Evolutionary conservation across 2,113 vertebrate genomes (phyloP).

Genomic region (Dipodomys ordii): DNA sequence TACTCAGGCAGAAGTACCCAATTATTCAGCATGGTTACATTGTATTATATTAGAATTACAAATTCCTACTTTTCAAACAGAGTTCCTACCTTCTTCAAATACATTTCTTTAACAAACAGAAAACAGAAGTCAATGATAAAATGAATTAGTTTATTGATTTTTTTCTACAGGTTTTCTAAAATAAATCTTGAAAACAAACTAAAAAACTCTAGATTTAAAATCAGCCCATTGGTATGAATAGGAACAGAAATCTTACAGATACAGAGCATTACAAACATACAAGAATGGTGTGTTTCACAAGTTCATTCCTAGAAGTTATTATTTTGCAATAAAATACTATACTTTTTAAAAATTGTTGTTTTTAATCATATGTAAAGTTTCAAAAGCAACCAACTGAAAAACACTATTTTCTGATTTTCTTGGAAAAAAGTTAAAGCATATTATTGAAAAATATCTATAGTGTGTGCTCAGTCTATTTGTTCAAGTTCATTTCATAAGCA

Average conservation of each 20-base stretch:
- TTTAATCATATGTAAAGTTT: not conserved
- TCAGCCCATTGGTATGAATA: not conserved
- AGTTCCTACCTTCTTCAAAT: not conserved
- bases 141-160: not conserved
- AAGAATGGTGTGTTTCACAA: not conserved
- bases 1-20: not conserved
- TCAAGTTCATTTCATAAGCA: slow-evolving; percentile 39
- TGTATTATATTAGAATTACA: not conserved
- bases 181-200: not conserved
- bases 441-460: not conserved
- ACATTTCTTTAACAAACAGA: not conserved
- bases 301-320: not conserved
- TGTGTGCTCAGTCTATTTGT: not conserved
- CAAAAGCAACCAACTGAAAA: slow-evolving; percentile 3
- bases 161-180: not conserved
- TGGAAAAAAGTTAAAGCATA: not conserved
- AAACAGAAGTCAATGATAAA: not conserved
- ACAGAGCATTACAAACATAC: not conserved
- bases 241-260: not conserved
- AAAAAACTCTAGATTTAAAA: slow-evolving; percentile 25
- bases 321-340: not conserved
- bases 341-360: not conserved
- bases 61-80: not conserved
- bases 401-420: not conserved
- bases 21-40: not conserved